These are phyloP conservation scores for Acropternis orthonyx DNA, from an alignment of 2,797 vertebrate genomes.

Conservation along the genomic window DNA sequence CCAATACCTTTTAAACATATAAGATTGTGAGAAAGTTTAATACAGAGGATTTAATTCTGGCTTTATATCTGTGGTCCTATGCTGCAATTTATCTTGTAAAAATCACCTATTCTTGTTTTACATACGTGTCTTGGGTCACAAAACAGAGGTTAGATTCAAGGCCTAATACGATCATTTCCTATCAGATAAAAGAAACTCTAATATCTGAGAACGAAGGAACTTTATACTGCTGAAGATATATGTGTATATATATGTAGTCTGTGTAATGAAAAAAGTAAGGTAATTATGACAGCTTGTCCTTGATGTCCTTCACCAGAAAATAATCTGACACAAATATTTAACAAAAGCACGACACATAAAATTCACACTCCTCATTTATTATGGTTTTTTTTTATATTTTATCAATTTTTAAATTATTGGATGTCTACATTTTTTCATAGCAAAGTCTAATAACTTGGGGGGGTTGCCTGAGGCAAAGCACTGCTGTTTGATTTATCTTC, in stretches of 20 bases:
- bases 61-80: not conserved
- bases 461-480: constrained; percentile 45
- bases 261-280: not conserved
- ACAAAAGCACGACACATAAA: not conserved
- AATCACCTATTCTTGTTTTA: not conserved
- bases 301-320: constrained; percentile 30
- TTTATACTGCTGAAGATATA: not conserved
- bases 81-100: not conserved
- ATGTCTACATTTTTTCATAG: constrained; percentile 26
- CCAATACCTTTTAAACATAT: not conserved
- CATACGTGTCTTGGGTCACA: not conserved
- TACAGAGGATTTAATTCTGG: not conserved
- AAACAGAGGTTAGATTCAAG: not conserved
- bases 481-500: constrained; percentile 71
- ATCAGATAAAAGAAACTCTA: not conserved
- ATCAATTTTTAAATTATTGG: constrained; percentile 55
- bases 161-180: not conserved
- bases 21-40: not conserved
- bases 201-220: not conserved
- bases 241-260: not conserved
- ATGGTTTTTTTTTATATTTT: constrained; percentile 38
- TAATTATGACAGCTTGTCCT: not conserved
- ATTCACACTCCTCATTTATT: not conserved
- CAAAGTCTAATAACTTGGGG: constrained; percentile 32
- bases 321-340: constrained; percentile 37